These are phyloP conservation scores for Perdita meconis DNA, from an alignment of 2,888 invertebrate genomes.

Conservation along the genomic window DNA sequence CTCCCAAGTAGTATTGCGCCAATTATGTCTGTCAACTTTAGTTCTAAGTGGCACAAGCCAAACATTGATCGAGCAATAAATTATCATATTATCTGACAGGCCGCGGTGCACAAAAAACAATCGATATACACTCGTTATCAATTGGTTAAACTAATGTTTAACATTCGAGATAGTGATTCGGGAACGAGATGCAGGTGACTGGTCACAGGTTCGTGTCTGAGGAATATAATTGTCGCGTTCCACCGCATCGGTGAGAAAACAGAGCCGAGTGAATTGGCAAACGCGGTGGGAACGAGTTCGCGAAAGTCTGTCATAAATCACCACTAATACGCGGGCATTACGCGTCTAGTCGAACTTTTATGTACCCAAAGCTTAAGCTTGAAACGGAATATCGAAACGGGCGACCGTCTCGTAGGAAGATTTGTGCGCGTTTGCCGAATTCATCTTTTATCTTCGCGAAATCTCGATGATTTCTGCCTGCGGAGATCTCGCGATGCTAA, in stretches of 20 bases:
- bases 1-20: conserved; percentile 7
- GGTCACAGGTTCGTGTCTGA: background rate
- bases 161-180: background rate
- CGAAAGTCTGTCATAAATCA: conserved; percentile 43
- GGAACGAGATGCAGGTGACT: background rate
- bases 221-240: background rate
- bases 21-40: conserved; percentile 3
- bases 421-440: conserved; percentile 32
- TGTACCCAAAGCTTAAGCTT: conserved; percentile 24
- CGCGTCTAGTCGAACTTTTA: conserved; percentile 45
- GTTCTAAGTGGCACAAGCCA: background rate
- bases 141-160: background rate
- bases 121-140: background rate
- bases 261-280: conserved; percentile 4
- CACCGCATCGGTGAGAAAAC: conserved; percentile 4
- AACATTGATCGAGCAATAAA: background rate
- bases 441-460: conserved; percentile 5
- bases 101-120: background rate
- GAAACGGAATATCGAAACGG: conserved; percentile 2
- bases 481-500: background rate
- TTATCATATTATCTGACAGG: background rate
- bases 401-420: conserved; percentile 22
- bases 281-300: conserved; percentile 1
- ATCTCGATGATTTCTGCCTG: conserved; percentile 10
- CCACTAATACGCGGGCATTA: conserved; percentile 43